Base-by-base conservation (phyloP, 64 coral and sea anemone genomes). In the Cladopsammia gracilis region DNA sequence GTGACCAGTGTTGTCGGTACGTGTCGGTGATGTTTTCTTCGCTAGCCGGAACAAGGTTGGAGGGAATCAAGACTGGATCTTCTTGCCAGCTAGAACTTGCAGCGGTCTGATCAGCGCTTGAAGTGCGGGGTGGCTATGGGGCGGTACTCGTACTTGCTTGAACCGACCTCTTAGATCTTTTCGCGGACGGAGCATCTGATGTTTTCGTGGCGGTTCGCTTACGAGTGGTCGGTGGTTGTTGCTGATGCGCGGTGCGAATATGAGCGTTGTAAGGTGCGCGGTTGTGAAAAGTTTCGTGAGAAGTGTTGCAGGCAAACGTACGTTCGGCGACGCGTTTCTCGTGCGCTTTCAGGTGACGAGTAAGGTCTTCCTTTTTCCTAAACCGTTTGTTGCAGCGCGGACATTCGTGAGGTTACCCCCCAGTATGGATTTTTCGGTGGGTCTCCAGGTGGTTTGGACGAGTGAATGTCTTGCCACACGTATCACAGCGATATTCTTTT, bases 1-100 rank as follows among this genome's bases (percentile, higher is more conserved):
- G 62, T 0, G 18, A 16, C 83, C 83, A 86, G 64, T 86, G 83
- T 43, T 71, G 53, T 11, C 15, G 58, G 24, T 64, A 84, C 0
- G 62, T 25, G 5, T 64, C 58, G 13, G 18, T 19, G 57, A 56
- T 84, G 9, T n/a, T 19, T 11, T 60, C 26, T 42, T 34, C 34
- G 34, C 34, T 34, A 34, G 34, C 2, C 2, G 34, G 15, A 6
- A 60, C 25, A 1, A 84, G 4, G 19, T 52, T 84, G 20, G 80
- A 26, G 4, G 34, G 25, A 49, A 46, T 16, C 0, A 46, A 1
- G 52, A 14, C 44, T 0, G 74, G 74, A 48, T 84, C 80, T 10
- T 59, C 6, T 64, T 62, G 54, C 57, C 58, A 64, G 12, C 4
- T 84, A 19, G 80, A 84, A 26, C 62, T 61, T 18, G 58, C 3